Percentiles rank a stretch among this genome's conserved stretches.
These are phyloP conservation scores for Halictus rubicundus DNA, from an alignment of 1,140 invertebrate species.

Conservation along the genomic window DNA sequence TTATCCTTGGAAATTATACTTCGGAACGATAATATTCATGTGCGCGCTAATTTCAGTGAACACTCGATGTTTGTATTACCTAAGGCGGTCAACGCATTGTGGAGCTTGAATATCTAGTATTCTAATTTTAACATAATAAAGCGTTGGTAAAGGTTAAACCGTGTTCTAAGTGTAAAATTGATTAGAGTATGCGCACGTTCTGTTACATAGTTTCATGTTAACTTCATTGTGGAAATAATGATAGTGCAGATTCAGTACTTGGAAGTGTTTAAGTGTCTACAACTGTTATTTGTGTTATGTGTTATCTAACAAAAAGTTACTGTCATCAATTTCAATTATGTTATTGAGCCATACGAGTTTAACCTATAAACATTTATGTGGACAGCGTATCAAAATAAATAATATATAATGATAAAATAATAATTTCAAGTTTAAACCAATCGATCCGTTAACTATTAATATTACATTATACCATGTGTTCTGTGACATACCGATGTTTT, in stretches of 20 bases:
- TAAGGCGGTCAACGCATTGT: background rate
- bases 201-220: no score
- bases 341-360: background rate
- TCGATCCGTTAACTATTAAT: background rate
- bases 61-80: background rate
- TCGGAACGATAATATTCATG: background rate
- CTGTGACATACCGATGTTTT: background rate
- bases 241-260: background rate
- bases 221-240: background rate
- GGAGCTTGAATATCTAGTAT: background rate
- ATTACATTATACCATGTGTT: background rate
- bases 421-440: background rate
- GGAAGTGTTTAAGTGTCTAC: background rate
- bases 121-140: conserved; percentile 26
- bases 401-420: conserved; percentile 1
- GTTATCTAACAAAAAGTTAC: background rate
- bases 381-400: background rate
- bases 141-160: background rate
- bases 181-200: background rate
- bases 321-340: background rate
- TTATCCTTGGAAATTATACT: background rate
- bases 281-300: background rate
- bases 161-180: background rate
- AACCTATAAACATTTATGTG: background rate
- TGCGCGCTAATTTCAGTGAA: background rate